Evolutionary conservation across 30 jellyfish, hydroid and myxozoan species (phyloP).

Genomic region (Hydractinia symbiolongicarpus): DNA sequence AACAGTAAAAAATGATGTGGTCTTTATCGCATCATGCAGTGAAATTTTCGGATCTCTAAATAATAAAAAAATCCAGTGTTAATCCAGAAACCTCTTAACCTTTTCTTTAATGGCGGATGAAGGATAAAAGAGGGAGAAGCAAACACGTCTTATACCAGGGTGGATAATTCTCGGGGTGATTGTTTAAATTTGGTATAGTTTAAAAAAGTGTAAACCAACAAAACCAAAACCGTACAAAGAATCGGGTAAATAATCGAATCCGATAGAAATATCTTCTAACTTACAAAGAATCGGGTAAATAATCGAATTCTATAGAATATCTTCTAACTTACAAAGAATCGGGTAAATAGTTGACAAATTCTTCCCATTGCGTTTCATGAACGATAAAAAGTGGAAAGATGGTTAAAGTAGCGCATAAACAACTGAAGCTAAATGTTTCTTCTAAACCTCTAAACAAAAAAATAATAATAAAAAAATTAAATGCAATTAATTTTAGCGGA

Average conservation of each 20-base stretch:
- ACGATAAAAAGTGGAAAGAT: conserved; percentile 49
- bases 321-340: conserved; percentile 23
- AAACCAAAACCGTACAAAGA: no score
- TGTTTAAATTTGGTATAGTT: no score
- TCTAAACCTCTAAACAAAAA: conserved; percentile 33
- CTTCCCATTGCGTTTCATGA: conserved; percentile 45
- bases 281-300: conserved; percentile 19
- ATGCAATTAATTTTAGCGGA: no score
- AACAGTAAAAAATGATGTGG: conserved; percentile 34
- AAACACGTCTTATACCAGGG: no score
- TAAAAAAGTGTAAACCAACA: no score
- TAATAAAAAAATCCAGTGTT: not conserved
- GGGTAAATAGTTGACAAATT: conserved; percentile 8
- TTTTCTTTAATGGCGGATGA: not conserved
- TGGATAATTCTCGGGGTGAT: no score
- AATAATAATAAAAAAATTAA: not conserved
- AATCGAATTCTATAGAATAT: not conserved
- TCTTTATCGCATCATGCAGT: conserved; percentile 35
- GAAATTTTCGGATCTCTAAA: conserved; percentile 34
- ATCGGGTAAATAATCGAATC: no score
- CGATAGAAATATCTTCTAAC: not conserved
- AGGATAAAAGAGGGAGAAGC: not conserved
- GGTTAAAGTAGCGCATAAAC: conserved; percentile 40
- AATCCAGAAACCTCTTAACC: not conserved
- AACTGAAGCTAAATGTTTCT: conserved; percentile 50